phyloP scores from a whole-genome alignment of 2,113 vertebrate genomes.

The Ciconia maguari region DNA sequence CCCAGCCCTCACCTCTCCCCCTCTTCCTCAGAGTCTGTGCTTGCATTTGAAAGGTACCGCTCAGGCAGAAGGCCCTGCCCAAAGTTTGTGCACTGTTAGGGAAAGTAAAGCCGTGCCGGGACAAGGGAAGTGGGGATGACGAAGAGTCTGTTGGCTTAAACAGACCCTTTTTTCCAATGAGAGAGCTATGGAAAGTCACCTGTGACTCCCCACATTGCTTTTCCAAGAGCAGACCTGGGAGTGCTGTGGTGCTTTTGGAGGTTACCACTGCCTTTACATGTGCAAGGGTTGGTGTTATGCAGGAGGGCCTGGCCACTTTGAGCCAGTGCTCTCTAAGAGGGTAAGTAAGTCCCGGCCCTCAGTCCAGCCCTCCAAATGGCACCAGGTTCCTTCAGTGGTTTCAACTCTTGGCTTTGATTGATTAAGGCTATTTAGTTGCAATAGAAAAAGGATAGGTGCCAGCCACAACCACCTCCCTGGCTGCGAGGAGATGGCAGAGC shows the following conservation, averaged over 20 bases:
- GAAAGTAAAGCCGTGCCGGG: background rate
- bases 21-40: conserved; percentile 1
- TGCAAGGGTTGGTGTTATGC: background rate
- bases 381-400: background rate
- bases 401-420: conserved; percentile 49
- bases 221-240: conserved; percentile 19
- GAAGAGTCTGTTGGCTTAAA: conserved; percentile 7
- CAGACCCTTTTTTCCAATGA: conserved; percentile 5
- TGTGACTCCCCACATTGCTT: background rate
- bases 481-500: background rate
- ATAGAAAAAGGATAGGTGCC: conserved; percentile 38
- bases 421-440: conserved; percentile 71
- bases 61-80: conserved; percentile 13
- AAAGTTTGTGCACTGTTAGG: conserved; percentile 25
- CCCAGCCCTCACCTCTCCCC: background rate
- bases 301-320: background rate
- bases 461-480: background rate
- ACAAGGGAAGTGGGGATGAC: conserved; percentile 5
- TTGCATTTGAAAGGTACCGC: background rate
- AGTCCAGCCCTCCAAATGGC: background rate
- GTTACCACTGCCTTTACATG: background rate
- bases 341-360: background rate
- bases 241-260: conserved; percentile 22
- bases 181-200: background rate
- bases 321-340: background rate